A percentile compares a stretch with the other conserved stretches of the same genome.
Evolutionary conservation across 30 jellyfish, hydroid and myxozoan species (phyloP).

Genomic region (Morbakka virulenta): DNA sequence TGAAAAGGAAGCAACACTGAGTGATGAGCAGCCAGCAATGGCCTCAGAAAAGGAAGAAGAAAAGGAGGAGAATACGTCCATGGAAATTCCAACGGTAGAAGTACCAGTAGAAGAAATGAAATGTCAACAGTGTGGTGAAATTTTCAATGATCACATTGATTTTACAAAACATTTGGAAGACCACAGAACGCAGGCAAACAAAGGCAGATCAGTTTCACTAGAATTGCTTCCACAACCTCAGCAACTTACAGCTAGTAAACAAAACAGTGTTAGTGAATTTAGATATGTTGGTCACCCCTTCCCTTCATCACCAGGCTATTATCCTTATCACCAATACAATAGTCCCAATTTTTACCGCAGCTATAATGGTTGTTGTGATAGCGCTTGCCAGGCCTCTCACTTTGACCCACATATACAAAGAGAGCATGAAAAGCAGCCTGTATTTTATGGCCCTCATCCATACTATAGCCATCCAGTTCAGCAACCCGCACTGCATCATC

Average conservation of each 20-base stretch:
- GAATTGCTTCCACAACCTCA: not conserved
- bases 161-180: not conserved
- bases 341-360: not conserved
- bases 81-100: too few species aligned
- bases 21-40: too few species aligned
- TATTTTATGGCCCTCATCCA: not conserved
- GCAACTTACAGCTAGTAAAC: not conserved
- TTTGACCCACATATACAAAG: not conserved
- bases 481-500: not conserved
- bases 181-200: not conserved
- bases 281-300: not conserved
- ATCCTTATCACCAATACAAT: not conserved
- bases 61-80: too few species aligned
- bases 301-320: not conserved
- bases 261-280: too few species aligned
- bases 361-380: not conserved
- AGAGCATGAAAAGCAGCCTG: not conserved
- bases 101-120: too few species aligned
- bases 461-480: not conserved
- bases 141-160: not conserved
- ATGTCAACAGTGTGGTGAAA: not conserved
- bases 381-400: not conserved
- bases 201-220: not conserved
- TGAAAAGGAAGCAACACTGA: too few species aligned
- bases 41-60: too few species aligned